These are phyloP conservation scores for Notothenia coriiceps DNA, from an alignment of 2,113 vertebrate genomes.

Conservation along the genomic window DNA sequence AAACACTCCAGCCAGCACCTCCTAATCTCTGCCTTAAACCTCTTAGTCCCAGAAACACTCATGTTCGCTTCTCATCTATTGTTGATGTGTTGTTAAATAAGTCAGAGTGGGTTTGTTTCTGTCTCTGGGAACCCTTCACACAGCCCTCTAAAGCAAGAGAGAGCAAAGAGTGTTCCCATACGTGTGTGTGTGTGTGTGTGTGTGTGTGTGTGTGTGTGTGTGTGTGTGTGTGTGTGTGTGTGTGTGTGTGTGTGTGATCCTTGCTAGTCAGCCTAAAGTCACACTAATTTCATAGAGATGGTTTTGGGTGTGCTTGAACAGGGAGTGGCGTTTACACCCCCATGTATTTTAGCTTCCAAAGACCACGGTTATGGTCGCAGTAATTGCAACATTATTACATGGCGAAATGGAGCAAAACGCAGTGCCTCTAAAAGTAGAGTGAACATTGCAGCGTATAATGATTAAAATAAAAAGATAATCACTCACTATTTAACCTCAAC, in stretches of 20 bases:
- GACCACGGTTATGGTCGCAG: conserved; percentile 33
- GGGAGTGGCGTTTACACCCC: conserved; percentile 57
- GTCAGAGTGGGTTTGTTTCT: conserved; percentile 47
- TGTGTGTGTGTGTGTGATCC: conserved; percentile 8
- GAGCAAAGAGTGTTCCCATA: conserved; percentile 26
- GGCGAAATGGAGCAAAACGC: conserved; percentile 8
- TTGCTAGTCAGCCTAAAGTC: conserved; percentile 23
- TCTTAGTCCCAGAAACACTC: conserved; percentile 37
- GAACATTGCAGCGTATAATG: conserved; percentile 13
- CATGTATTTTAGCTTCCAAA: conserved; percentile 54
- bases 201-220: conserved; percentile 15
- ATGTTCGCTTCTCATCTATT: conserved; percentile 55
- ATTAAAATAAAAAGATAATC: conserved; percentile 45
- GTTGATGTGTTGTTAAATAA: conserved; percentile 67
- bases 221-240: conserved; percentile 4
- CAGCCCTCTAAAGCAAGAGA: conserved; percentile 28
- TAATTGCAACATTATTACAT: conserved; percentile 57
- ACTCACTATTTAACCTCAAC: conserved; percentile 39
- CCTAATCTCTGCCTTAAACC: conserved; percentile 26
- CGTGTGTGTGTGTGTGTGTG: conserved; percentile 15
- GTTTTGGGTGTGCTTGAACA: conserved; percentile 46
- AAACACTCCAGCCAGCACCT: conserved; percentile 15
- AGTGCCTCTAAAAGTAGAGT: conserved; percentile 25
- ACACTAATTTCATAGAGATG: conserved; percentile 8
- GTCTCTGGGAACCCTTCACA: conserved; percentile 34